Conservation (phyloP, 2,113 vertebrate species). For the Struthio camelus region DNA sequence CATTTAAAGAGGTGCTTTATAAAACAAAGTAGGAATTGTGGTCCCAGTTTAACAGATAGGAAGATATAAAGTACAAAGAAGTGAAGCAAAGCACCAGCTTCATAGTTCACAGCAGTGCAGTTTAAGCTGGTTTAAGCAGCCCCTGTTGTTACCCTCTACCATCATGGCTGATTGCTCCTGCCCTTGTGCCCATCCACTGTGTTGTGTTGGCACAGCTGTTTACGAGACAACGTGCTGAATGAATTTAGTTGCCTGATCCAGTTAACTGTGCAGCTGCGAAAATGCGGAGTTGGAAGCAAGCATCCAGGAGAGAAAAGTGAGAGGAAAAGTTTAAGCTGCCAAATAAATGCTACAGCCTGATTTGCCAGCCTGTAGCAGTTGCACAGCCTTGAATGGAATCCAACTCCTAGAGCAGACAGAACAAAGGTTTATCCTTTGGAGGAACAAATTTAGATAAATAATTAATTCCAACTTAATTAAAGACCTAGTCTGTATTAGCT, state of each 20-base stretch:
- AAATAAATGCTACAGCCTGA: background rate
- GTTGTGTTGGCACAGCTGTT: background rate
- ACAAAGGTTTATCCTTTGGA: background rate
- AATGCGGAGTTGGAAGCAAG: background rate
- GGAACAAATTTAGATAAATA: background rate
- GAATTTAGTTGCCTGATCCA: background rate
- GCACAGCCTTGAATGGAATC: background rate
- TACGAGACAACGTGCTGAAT: background rate
- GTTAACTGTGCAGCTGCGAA: background rate
- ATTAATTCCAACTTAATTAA: background rate
- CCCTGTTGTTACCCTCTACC: background rate
- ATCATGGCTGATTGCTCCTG: background rate
- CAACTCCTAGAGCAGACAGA: background rate
- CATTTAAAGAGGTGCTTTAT: background rate
- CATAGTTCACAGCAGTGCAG: background rate
- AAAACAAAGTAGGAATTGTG: background rate
- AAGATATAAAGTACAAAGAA: background rate
- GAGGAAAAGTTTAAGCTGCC: background rate
- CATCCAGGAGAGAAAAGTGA: background rate
- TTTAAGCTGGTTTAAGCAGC: background rate
- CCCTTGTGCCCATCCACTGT: background rate
- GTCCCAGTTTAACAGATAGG: background rate
- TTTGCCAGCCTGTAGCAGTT: background rate
- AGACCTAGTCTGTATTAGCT: background rate
- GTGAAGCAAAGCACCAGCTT: background rate